Evolutionary conservation across 2,113 vertebrate genomes (phyloP).

Genomic region (Chionomys nivalis): DNA sequence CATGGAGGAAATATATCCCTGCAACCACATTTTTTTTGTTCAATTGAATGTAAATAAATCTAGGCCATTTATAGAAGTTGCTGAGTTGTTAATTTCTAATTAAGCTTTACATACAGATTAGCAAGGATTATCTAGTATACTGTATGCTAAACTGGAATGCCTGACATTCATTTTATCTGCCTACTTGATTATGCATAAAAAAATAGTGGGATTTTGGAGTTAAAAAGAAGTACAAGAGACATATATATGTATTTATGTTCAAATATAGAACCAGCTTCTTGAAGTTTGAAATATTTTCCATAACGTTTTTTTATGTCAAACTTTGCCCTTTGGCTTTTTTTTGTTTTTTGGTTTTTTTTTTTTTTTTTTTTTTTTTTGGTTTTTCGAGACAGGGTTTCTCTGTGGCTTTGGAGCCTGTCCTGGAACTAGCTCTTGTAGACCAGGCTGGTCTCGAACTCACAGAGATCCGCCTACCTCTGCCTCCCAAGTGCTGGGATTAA

Average conservation of each 20-base stretch:
- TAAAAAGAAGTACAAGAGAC: neutral
- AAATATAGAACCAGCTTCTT: neutral
- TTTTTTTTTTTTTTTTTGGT: too few species aligned
- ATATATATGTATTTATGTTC: neutral
- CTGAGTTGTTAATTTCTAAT: slow-evolving; percentile 56
- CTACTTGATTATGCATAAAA: neutral
- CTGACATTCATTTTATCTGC: slow-evolving; percentile 1
- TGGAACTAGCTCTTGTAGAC: too few species aligned
- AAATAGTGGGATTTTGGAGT: neutral
- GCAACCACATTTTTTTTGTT: neutral
- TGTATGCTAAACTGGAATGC: neutral
- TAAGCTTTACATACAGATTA: slow-evolving; percentile 66
- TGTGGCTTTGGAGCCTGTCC: too few species aligned
- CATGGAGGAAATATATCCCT: neutral
- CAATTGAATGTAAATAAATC: slow-evolving; percentile 48
- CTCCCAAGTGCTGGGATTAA: too few species aligned
- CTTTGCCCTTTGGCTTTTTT: slow-evolving; percentile 5
- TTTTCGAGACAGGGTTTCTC: too few species aligned
- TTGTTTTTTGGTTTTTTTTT: too few species aligned
- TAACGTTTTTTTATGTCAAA: neutral
- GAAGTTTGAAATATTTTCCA: slow-evolving; percentile 42
- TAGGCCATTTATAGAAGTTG: slow-evolving; percentile 58
- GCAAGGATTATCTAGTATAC: slow-evolving; percentile 57
- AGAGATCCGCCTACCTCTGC: too few species aligned
- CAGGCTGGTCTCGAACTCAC: too few species aligned